Evolutionary conservation across 2,113 vertebrate genomes (phyloP).

Genomic region (Butorides virescens): DNA sequence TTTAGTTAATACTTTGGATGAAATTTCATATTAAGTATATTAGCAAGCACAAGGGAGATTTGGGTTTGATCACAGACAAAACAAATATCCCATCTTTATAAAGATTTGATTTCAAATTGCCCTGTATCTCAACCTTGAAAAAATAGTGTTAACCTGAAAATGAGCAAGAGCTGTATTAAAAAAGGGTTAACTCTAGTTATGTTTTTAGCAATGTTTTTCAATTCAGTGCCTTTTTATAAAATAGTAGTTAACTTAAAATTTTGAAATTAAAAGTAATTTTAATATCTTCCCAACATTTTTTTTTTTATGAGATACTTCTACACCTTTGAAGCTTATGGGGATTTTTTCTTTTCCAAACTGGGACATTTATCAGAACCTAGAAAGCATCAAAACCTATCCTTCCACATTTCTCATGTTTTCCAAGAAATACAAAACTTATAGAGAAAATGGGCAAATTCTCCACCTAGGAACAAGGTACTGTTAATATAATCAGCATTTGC

Average conservation of each 20-base stretch:
- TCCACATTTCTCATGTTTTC: neutral
- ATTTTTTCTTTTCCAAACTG: neutral
- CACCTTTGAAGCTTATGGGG: neutral
- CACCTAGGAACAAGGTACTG: neutral
- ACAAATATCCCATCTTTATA: neutral
- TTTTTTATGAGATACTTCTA: neutral
- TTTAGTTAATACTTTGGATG: neutral
- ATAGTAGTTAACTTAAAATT: neutral
- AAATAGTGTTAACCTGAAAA: neutral
- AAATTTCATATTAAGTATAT: neutral
- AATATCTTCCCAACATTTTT: neutral
- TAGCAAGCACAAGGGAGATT: neutral
- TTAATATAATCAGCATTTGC: neutral
- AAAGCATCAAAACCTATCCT: neutral
- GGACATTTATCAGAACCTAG: neutral
- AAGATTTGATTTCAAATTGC: neutral
- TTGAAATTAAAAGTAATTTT: neutral
- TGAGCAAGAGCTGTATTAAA: neutral
- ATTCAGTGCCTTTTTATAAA: neutral
- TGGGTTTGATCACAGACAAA: neutral
- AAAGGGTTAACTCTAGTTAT: rapidly evolving
- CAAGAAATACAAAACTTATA: neutral
- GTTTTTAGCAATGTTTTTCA: neutral
- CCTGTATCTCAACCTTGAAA: neutral
- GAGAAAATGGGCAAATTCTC: neutral